Conservation (phyloP, 2,113 vertebrate genomes). For the Zapus hudsonius region DNA sequence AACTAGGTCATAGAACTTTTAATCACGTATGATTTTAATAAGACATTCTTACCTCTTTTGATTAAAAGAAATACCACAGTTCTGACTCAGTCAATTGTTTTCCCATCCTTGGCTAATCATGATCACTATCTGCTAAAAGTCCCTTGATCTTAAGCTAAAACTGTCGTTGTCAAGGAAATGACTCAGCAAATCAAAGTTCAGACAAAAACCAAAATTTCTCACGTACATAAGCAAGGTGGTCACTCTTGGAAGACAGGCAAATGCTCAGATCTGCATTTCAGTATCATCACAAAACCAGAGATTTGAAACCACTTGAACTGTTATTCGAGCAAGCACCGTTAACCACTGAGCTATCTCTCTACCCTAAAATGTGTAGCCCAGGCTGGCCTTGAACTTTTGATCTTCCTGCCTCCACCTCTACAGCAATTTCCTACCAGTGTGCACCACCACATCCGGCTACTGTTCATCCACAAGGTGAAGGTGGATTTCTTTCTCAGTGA, state of each 20-base stretch:
- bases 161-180: slow-evolving; percentile 13
- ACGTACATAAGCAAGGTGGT: not conserved
- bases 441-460: not conserved
- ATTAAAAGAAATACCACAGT: not conserved
- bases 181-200: not conserved
- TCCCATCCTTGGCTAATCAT: not conserved
- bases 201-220: not conserved
- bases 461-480: not conserved
- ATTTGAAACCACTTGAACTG: not conserved
- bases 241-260: not conserved
- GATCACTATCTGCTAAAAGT: not conserved
- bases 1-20: not conserved
- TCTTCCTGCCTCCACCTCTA: too few relatives aligned
- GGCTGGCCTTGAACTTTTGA: too few relatives aligned
- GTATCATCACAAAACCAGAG: slow-evolving; percentile 16
- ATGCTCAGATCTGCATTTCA: not conserved
- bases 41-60: slow-evolving; percentile 27
- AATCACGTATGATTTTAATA: slow-evolving; percentile 27
- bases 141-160: not conserved
- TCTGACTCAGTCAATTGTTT: not conserved
- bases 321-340: too few relatives aligned
- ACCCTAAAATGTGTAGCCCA: too few relatives aligned
- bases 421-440: too few relatives aligned
- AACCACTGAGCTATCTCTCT: too few relatives aligned
- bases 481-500: not conserved